A percentile compares a stretch with the other conserved stretches of the same genome.
These are phyloP conservation scores for Dicroscelio sp. DNA, from an alignment of 2,888 invertebrate species.

Conservation along the genomic window DNA sequence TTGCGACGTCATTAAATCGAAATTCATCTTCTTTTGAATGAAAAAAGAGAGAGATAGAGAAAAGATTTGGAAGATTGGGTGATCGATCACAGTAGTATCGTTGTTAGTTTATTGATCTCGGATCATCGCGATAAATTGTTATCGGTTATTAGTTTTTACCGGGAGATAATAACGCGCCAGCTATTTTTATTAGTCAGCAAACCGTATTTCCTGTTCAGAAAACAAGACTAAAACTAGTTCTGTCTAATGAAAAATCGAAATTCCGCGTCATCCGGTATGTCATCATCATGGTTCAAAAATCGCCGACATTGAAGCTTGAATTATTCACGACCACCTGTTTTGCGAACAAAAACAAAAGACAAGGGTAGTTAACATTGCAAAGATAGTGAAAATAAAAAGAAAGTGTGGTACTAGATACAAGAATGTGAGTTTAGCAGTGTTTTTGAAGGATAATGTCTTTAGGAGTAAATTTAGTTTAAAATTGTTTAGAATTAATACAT, in stretches of 20 bases:
- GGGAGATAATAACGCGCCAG: slow-evolving; percentile 36
- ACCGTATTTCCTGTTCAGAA: slow-evolving; percentile 55
- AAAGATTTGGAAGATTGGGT: slow-evolving; percentile 29
- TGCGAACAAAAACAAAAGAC: neutral
- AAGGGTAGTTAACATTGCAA: neutral
- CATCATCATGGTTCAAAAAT: slow-evolving; percentile 38
- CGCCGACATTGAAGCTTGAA: slow-evolving; percentile 40
- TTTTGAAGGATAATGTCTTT: too few relatives aligned
- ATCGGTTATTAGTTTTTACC: slow-evolving; percentile 52
- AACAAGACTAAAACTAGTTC: slow-evolving; percentile 56
- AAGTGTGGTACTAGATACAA: too few relatives aligned
- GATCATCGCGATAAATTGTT: slow-evolving; percentile 54
- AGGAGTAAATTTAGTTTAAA: too few relatives aligned
- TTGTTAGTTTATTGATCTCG: slow-evolving; percentile 70
- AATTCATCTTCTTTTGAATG: slow-evolving; percentile 26
- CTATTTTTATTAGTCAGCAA: slow-evolving; percentile 29
- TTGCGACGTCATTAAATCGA: slow-evolving; percentile 53
- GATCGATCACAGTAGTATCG: slow-evolving; percentile 68
- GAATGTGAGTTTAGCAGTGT: too few relatives aligned
- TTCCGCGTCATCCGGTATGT: slow-evolving; percentile 60
- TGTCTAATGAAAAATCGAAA: slow-evolving; percentile 43
- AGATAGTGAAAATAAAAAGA: neutral
- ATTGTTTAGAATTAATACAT: too few relatives aligned
- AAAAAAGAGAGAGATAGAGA: neutral
- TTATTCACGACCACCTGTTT: slow-evolving; percentile 52